phyloP scores from a whole-genome alignment of 1,140 invertebrate genomes.

The Nilaparvata lugens region DNA sequence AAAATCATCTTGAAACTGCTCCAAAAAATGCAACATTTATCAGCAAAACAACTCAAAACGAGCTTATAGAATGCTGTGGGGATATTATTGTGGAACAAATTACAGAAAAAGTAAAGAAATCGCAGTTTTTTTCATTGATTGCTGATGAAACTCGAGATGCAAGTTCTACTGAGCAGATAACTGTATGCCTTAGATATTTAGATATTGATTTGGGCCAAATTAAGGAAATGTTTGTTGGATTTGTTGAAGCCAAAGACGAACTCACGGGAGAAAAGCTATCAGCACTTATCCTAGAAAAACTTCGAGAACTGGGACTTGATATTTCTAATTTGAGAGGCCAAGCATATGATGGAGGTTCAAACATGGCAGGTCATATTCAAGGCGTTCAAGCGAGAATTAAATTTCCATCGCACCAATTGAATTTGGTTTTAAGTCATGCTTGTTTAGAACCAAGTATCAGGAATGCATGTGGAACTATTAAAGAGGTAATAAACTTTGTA shows the following conservation, averaged over 20 bases:
- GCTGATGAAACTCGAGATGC: constrained; percentile 23
- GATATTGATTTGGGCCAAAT: constrained; percentile 10
- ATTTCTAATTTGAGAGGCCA: constrained; percentile 22
- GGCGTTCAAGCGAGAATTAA: constrained; percentile 20
- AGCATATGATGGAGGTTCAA: constrained; percentile 23
- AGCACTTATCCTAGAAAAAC: not conserved
- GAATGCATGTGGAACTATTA: too few species aligned
- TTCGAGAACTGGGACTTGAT: constrained; percentile 13
- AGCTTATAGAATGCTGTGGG: constrained; percentile 20
- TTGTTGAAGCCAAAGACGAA: constrained; percentile 13
- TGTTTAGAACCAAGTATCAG: too few species aligned
- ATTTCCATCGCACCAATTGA: not conserved
- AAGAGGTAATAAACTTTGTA: too few species aligned
- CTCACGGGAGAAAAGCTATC: constrained; percentile 5
- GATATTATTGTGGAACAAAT: constrained; percentile 19
- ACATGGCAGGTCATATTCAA: constrained; percentile 23
- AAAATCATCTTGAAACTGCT: constrained; percentile 16
- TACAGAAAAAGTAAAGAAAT: constrained; percentile 9
- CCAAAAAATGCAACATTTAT: constrained; percentile 17
- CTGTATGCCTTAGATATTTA: constrained; percentile 22
- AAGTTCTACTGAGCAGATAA: constrained; percentile 17
- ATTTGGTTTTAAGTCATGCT: too few species aligned
- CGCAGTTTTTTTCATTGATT: constrained; percentile 15
- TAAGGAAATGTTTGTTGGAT: constrained; percentile 24
- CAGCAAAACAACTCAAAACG: constrained; percentile 24